Conservation (phyloP, 2,797 vertebrate genomes). For the Myripristis murdjan region DNA sequence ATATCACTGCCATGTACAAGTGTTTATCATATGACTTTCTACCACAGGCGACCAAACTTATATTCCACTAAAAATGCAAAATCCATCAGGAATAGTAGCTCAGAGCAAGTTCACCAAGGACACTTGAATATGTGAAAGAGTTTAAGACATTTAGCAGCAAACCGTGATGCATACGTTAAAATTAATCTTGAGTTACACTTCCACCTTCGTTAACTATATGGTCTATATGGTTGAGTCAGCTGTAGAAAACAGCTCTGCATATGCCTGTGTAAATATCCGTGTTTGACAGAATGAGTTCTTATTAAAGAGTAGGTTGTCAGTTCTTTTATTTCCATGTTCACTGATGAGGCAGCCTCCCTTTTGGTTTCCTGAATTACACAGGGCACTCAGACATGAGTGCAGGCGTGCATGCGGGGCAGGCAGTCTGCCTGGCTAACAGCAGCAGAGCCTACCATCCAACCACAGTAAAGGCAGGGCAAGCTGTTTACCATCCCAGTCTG, state of each 20-base stretch:
- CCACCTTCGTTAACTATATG: not conserved
- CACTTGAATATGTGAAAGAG: no score
- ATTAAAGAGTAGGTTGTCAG: conserved; percentile 38
- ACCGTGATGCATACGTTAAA: not conserved
- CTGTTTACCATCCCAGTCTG: conserved; percentile 62
- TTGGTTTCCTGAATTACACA: conserved; percentile 50
- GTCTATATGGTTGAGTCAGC: conserved; percentile 12
- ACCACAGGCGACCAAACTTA: no score
- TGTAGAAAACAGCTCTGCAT: not conserved
- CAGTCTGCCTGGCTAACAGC: conserved; percentile 51
- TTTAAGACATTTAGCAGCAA: no score
- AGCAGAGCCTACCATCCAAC: conserved; percentile 40
- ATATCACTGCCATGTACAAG: no score
- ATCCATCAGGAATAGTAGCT: no score
- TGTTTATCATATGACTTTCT: no score
- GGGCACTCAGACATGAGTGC: conserved; percentile 34
- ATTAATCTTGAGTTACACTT: not conserved
- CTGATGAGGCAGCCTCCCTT: conserved; percentile 42
- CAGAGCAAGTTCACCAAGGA: no score
- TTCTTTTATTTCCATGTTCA: conserved; percentile 43
- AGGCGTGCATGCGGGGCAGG: conserved; percentile 33
- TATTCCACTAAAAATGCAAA: no score
- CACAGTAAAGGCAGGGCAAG: conserved; percentile 55
- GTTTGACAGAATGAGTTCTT: conserved; percentile 60
- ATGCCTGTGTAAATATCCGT: conserved; percentile 11